Conservation (phyloP, 2,888 invertebrate genomes). For the Hirtodrosophila trivittata region DNA sequence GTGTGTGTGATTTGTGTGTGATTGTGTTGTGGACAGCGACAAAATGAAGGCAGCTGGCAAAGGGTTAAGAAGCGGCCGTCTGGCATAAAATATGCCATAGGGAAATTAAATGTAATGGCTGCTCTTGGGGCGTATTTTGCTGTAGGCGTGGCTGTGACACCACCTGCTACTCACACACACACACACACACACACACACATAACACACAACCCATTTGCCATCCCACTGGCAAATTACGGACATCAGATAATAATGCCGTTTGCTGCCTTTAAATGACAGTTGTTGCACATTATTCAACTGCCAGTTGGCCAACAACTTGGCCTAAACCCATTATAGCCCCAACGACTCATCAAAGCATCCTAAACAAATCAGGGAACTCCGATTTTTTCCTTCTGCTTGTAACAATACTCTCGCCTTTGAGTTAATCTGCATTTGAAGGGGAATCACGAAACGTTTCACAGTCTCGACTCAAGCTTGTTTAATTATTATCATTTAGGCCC, state of each 20-base stretch:
- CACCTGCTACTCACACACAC: not conserved
- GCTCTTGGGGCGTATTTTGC: slow-evolving; percentile 29
- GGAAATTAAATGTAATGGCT: slow-evolving; percentile 49
- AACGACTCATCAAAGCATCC: too few species aligned
- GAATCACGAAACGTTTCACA: too few species aligned
- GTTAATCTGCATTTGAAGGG: too few species aligned
- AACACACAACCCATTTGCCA: not conserved
- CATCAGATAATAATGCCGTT: slow-evolving; percentile 35
- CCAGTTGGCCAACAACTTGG: slow-evolving; percentile 8
- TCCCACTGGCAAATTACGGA: slow-evolving; percentile 18
- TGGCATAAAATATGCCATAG: slow-evolving; percentile 49
- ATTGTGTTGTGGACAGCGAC: slow-evolving; percentile 19
- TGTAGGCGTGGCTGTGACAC: not conserved
- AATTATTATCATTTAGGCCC: too few species aligned
- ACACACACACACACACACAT: not conserved
- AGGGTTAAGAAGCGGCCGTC: slow-evolving; percentile 37
- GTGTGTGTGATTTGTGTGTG: slow-evolving; percentile 7
- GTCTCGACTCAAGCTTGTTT: too few species aligned
- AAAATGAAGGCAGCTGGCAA: slow-evolving; percentile 12
- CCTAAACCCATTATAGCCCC: not conserved
- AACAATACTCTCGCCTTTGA: too few species aligned
- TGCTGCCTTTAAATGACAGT: slow-evolving; percentile 38
- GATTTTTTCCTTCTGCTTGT: not conserved
- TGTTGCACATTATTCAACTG: slow-evolving; percentile 40
- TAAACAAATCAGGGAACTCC: too few species aligned